Evolutionary conservation across 2,797 vertebrate species (phyloP), one percentile per base, ranked within the genome.

Genomic region (Alectoris magna): DNA sequence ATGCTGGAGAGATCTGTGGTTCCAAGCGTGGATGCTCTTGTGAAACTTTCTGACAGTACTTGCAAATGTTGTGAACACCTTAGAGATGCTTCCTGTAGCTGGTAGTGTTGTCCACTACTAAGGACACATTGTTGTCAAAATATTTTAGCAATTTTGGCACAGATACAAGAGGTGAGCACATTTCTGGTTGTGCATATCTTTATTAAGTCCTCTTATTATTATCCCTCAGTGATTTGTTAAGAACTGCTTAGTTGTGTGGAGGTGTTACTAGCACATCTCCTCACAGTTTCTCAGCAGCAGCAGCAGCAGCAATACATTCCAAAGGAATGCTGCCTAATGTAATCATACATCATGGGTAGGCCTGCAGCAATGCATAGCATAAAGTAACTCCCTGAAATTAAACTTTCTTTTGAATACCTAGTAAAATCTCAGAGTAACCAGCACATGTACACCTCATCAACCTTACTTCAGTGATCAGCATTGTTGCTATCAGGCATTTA

Each of bases 31-130:
- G 44, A 63, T 76, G 58, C 44, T 92, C 23, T 39, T 68, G 46
- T 84, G 80, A 79, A 90, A 84, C 38, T n/a, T 78, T 56, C 73
- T 89, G 72, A 46, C 53, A 83, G 44, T 43, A 34, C 46, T 95
- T 81, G 53, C 60, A 87, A 60, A 70, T 53, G 36, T 56, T 70
- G 55, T 73, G 68, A 72, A 53, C 80, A 48, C 72, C 58, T 75
- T 51, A 79, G 74, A 86, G 76, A 55, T 59, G 36, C 63, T 95
- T 53, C 60, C 36, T 51, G 14, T 60, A 84, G 63, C n/a, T 87
- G 94, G 36, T 72, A 72, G 58, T 1, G 1, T 74, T 41, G 59
- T 59, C 63, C 70, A 78, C 73, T 78, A 21, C 74, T 62, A 51
- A 81, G 71, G 64, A 69, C 63, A 24, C 12, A 3, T 38, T 76